phyloP scores from a whole-genome alignment of 2,888 invertebrate species.

The Cephalotes varians region DNA sequence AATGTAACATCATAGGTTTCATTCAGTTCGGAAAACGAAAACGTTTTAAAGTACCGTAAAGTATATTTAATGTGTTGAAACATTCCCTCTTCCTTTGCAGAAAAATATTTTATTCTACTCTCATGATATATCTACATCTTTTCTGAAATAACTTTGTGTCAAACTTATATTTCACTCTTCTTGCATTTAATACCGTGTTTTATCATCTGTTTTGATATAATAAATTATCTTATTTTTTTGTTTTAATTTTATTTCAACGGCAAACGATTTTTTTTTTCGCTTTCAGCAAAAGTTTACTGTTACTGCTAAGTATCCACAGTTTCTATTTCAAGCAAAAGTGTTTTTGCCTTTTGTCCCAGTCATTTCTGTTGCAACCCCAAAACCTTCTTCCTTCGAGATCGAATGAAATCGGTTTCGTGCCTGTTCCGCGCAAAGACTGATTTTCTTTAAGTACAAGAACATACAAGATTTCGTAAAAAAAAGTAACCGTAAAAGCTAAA shows the following conservation, averaged over 20 bases:
- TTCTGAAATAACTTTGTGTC: not conserved
- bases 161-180: not conserved
- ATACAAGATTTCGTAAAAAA: not conserved
- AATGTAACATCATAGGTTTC: conserved; percentile 7
- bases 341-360: conserved; percentile 31
- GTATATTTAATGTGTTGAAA: not conserved
- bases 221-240: conserved; percentile 4
- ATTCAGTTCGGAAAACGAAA: not conserved
- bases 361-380: conserved; percentile 35
- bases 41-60: not conserved
- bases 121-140: not conserved
- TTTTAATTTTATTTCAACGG: not conserved
- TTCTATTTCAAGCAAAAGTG: conserved; percentile 28
- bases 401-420: conserved; percentile 29
- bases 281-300: not conserved
- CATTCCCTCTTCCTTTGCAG: not conserved
- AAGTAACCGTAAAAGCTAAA: not conserved
- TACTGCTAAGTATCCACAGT: conserved; percentile 3
- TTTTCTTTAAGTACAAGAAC: conserved; percentile 23
- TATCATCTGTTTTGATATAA: not conserved
- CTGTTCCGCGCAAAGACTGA: not conserved
- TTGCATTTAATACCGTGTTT: not conserved
- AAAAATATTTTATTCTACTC: not conserved
- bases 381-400: conserved; percentile 8
- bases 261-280: not conserved